Base-by-base conservation (phyloP, 2,888 invertebrate genomes). In the Microctonus brassicae region DNA sequence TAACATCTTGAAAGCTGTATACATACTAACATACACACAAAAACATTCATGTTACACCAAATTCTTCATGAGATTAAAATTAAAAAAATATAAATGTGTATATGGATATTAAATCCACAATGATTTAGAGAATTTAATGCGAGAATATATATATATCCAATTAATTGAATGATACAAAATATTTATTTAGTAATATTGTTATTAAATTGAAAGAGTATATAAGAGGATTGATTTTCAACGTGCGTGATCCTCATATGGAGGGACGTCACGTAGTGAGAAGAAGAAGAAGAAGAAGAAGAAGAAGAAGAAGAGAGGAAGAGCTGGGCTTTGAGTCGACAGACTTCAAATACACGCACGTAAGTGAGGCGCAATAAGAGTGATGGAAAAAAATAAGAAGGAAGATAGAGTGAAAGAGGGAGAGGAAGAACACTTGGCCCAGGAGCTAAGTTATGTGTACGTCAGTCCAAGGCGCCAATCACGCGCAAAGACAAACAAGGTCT, bases 381-480 rank as follows among this genome's bases (percentile, higher is more conserved):
- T 65, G 70, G 73, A 68, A 72, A 65, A 65, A 68, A 47, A 39
- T 70, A 74, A 70, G 24, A 61, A 66, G 65, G 53, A 78, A 76
- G 80, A 78, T 17, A 17, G 34, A 64, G 53, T 20, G 24, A n/a
- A n/a, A n/a, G n/a, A 47, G 52, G 24, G 17, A 26, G 29, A 26
- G 33, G 13, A 64, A 62, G 33, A 64, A 33, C 64, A 64, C 17
- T 64, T n/a, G 53, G 64, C 22, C 53, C 52, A 53, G 64, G 29
- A 64, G 36, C 64, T 11, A 52, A 79, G 79, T 76, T 47, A 76
- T n/a, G n/a, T 73, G 80, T 75, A 78, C 79, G 78, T 77, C 78
- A 81, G 81, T 81, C 80, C 82, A 78, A 84, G 84, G 84, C 84
- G 84, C 85, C 85, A 85, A 85, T 85, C 86, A 86, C 86, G 84